These are phyloP conservation scores for Digitonthophagus gazella DNA, from an alignment of 2,888 invertebrate genomes.

Conservation along the genomic window DNA sequence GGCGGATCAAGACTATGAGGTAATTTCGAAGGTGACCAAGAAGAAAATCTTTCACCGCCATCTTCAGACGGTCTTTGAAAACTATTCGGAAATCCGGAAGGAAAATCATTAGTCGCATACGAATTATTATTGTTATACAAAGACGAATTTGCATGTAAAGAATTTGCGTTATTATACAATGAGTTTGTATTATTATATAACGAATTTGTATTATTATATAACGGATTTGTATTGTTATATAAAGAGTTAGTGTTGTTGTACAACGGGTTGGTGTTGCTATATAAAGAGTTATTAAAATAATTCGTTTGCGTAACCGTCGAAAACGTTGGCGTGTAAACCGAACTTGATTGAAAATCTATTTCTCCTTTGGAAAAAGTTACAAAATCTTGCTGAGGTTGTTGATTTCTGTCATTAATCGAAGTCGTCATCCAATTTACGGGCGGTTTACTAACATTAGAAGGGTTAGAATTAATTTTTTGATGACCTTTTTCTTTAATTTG, in stretches of 20 bases:
- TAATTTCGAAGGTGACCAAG: slow-evolving; percentile 58
- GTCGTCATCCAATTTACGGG: slow-evolving; percentile 65
- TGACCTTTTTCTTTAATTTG: neutral
- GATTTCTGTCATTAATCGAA: slow-evolving; percentile 56
- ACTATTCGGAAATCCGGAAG: slow-evolving; percentile 28
- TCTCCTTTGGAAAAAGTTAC: slow-evolving; percentile 46
- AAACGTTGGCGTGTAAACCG: slow-evolving; percentile 40
- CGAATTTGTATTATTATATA: slow-evolving; percentile 36
- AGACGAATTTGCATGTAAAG: slow-evolving; percentile 2
- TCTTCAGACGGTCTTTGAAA: slow-evolving; percentile 41
- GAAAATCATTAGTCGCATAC: too few relatives aligned
- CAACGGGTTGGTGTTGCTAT: too few relatives aligned
- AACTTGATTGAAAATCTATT: slow-evolving; percentile 37
- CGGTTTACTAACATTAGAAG: slow-evolving; percentile 42
- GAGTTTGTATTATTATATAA: slow-evolving; percentile 37
- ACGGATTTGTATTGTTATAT: slow-evolving; percentile 35
- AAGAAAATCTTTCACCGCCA: slow-evolving; percentile 54
- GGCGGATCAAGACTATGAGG: slow-evolving; percentile 49
- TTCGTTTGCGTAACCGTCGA: slow-evolving; percentile 34
- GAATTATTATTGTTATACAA: too few relatives aligned
- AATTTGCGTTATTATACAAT: slow-evolving; percentile 35
- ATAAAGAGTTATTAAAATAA: slow-evolving; percentile 41
- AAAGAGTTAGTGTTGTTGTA: too few relatives aligned
- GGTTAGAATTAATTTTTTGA: slow-evolving; percentile 7
- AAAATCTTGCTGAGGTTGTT: slow-evolving; percentile 45